Evolutionary conservation across 2,113 vertebrate species (phyloP).

Genomic region (Rhinoptilus africanus): DNA sequence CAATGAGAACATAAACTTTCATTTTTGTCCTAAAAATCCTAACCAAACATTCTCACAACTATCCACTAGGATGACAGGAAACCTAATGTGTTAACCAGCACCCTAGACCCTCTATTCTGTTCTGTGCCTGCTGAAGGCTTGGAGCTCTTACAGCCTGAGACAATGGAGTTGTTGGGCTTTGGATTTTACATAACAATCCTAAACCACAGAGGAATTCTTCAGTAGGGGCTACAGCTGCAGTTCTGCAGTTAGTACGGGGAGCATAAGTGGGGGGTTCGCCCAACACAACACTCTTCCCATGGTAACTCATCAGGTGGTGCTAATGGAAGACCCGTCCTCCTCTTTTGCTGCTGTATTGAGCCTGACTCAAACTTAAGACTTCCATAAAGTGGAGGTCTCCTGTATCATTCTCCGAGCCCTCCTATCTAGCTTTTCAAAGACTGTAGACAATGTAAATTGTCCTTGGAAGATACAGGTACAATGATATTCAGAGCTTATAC

Average conservation of each 20-base stretch:
- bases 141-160: not conserved
- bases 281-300: not conserved
- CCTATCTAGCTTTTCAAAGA: not conserved
- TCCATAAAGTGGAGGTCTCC: not conserved
- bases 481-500: not conserved
- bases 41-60: not conserved
- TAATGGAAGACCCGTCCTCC: not conserved
- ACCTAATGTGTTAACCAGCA: not conserved
- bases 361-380: not conserved
- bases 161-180: not conserved
- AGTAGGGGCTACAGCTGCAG: not conserved
- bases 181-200: not conserved
- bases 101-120: not conserved
- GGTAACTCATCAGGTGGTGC: not conserved
- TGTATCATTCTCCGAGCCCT: not conserved
- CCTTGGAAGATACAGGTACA: not conserved
- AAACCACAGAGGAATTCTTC: not conserved
- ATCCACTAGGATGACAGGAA: not conserved
- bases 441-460: not conserved
- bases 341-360: not conserved
- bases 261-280: not conserved
- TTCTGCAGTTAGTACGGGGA: not conserved
- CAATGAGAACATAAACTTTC: accelerated
- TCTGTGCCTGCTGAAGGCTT: not conserved
- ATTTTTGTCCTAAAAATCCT: not conserved